Conservation (phyloP, 2,888 invertebrate species). For the Chromoteleia sp. region DNA sequence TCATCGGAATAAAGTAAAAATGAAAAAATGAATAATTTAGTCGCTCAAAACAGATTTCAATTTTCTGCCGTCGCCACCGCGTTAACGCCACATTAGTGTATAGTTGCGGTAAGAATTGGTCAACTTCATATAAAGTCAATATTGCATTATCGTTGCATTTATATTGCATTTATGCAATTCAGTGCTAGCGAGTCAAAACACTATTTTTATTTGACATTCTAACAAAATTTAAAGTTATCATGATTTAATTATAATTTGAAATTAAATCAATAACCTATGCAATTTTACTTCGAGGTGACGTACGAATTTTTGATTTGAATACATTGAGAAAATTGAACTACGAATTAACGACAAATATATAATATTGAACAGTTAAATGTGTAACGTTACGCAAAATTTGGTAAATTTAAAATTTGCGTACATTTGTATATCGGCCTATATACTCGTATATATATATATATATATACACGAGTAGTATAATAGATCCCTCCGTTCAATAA, state of each 20-base stretch:
- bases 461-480: no score
- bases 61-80: not conserved
- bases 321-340: no score
- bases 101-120: constrained; percentile 7
- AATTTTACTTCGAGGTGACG: not conserved
- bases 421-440: no score
- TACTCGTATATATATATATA: no score
- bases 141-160: constrained; percentile 20
- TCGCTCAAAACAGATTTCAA: not conserved
- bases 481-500: no score
- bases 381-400: no score
- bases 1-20: not conserved
- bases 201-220: not conserved
- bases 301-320: no score
- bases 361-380: no score
- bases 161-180: constrained; percentile 8
- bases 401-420: no score
- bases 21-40: not conserved
- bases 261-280: constrained; percentile 1
- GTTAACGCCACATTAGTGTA: not conserved
- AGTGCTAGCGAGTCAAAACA: not conserved
- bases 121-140: constrained; percentile 31
- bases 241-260: constrained; percentile 20
- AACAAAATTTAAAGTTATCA: not conserved
- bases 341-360: no score